These are phyloP conservation scores for Coregonus clupeaformis DNA, from an alignment of 2,113 vertebrate species.

Conservation along the genomic window DNA sequence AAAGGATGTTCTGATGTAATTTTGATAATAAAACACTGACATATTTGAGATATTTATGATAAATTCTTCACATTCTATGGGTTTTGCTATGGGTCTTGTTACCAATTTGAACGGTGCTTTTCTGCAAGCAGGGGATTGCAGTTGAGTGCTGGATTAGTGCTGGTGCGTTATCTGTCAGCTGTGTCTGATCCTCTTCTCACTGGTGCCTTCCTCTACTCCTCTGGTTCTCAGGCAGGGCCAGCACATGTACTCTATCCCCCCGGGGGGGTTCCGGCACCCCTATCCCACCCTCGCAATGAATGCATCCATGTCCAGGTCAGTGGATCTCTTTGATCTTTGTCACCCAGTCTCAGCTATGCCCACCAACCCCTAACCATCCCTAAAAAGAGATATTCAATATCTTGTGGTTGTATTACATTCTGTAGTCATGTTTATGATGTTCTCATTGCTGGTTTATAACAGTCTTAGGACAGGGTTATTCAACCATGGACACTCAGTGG, in stretches of 20 bases:
- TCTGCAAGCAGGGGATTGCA: constrained; percentile 49
- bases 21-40: not conserved
- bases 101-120: constrained; percentile 50
- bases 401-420: constrained; percentile 36
- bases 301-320: constrained; percentile 94
- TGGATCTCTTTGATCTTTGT: not conserved
- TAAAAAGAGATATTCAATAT: constrained; percentile 45
- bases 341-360: constrained; percentile 44
- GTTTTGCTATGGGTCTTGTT: constrained; percentile 41
- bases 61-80: constrained; percentile 37
- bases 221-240: constrained; percentile 83
- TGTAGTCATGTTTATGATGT: constrained; percentile 44
- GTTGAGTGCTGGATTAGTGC: constrained; percentile 59
- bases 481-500: constrained; percentile 7
- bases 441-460: constrained; percentile 1
- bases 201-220: not conserved
- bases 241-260: constrained; percentile 89
- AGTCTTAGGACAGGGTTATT: not conserved
- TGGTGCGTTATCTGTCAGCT: constrained; percentile 57
- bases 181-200: constrained; percentile 50
- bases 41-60: constrained; percentile 31
- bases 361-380: constrained; percentile 13
- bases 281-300: constrained; percentile 94
- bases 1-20: not conserved
- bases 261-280: constrained; percentile 87